A percentile compares a stretch with the other conserved stretches of the same genome.
These are phyloP conservation scores for Achlya flavicornis DNA, from an alignment of 2,888 invertebrate genomes.

Conservation along the genomic window DNA sequence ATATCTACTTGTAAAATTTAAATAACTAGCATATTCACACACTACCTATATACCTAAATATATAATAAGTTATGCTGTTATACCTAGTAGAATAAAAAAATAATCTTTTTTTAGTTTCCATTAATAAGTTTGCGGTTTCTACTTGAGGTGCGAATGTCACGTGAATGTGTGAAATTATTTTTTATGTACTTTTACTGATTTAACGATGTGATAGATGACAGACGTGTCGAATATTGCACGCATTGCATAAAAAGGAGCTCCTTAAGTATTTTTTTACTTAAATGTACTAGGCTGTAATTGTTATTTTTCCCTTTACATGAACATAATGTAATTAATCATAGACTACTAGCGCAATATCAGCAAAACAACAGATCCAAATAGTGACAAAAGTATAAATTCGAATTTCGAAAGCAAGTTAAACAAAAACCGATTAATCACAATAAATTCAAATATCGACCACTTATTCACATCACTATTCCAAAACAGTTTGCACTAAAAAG, in stretches of 20 bases:
- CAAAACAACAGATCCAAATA: background rate
- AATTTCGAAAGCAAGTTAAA: background rate
- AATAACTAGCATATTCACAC: no score
- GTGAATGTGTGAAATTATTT: constrained; percentile 38
- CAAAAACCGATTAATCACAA: background rate
- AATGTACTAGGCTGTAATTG: background rate
- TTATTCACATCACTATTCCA: constrained; percentile 15
- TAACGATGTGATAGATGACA: background rate
- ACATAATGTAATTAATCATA: no score
- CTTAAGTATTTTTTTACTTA: no score
- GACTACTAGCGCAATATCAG: background rate
- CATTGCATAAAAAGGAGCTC: background rate
- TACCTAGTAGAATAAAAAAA: background rate
- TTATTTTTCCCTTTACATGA: background rate
- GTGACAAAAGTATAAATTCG: background rate
- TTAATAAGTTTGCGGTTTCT: constrained; percentile 27
- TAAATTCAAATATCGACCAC: constrained; percentile 1
- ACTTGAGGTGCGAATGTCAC: constrained; percentile 32
- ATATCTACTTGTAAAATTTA: no score
- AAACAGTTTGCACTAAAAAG: background rate
- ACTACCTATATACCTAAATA: no score
- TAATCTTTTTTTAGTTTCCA: constrained; percentile 16
- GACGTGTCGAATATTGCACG: background rate
- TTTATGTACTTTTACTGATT: constrained; percentile 18
- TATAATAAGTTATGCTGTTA: no score